Conservation (phyloP, 35 echinoderm and acorn worm species). For the Heliocidaris tuberculata region DNA sequence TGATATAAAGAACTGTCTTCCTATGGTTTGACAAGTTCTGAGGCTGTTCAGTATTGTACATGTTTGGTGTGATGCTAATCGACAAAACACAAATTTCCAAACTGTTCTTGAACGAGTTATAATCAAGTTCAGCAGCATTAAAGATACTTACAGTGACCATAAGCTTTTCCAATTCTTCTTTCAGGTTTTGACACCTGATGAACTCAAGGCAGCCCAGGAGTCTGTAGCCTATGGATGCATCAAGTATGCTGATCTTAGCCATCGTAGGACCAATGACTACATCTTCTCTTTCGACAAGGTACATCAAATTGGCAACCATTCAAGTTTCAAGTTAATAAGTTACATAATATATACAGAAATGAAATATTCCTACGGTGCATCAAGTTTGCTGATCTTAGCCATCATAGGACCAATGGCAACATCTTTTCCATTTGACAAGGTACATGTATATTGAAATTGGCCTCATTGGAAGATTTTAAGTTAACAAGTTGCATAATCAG, state of each 20-base stretch:
- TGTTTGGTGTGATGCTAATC: no score
- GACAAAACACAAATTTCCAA: no score
- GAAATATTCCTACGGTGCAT: conserved; percentile 81
- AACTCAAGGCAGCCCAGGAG: conserved; percentile 82
- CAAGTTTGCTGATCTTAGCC: conserved; percentile 91
- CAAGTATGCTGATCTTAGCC: conserved; percentile 92
- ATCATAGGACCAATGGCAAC: conserved; percentile 86
- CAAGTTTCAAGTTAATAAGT: neutral
- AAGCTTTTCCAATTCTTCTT: no score
- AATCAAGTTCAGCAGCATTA: no score
- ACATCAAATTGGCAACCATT: neutral
- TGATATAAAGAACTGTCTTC: no score
- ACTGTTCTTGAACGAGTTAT: no score
- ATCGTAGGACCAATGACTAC: conserved; percentile 90
- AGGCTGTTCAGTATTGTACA: no score
- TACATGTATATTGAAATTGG: conserved; percentile 41
- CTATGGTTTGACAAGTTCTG: no score
- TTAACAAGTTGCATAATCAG: neutral
- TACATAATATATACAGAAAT: neutral
- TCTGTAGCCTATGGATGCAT: conserved; percentile 97
- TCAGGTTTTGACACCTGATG: conserved; percentile 75
- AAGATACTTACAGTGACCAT: no score
- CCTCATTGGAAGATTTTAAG: no score
- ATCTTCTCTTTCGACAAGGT: conserved; percentile 99
- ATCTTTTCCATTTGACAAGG: conserved; percentile 99